Conservation (phyloP, 2,888 invertebrate genomes). For the Lamellibrachia columna region DNA sequence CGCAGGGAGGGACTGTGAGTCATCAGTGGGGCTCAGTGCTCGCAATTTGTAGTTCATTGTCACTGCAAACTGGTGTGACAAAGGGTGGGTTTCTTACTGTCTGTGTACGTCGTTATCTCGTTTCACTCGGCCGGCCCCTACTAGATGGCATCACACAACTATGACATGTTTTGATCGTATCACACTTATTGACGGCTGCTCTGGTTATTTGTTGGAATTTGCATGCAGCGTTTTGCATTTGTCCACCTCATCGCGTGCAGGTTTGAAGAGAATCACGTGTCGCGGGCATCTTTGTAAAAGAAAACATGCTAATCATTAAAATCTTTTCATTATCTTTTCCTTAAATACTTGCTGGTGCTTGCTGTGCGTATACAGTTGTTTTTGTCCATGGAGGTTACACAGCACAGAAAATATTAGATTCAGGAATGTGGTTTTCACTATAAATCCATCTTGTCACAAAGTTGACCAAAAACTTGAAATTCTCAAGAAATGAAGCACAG, state of each 20-base stretch:
- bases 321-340: neutral
- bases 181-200: neutral
- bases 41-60: conserved; percentile 12
- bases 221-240: neutral
- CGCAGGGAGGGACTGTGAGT: neutral
- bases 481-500: neutral
- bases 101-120: neutral
- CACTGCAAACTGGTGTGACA: neutral
- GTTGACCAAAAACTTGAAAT: neutral
- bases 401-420: neutral
- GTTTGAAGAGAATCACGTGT: neutral
- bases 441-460: neutral
- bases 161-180: neutral
- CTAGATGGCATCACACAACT: neutral
- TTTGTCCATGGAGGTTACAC: neutral
- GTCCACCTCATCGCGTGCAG: neutral
- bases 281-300: neutral
- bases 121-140: neutral
- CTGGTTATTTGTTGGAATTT: neutral
- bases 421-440: neutral
- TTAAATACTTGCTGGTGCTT: neutral
- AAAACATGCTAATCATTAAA: neutral
- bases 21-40: neutral
- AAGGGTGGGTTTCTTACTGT: neutral
- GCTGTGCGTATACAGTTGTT: neutral